Evolutionary conservation across 2,888 invertebrate species (phyloP).

Genomic region (Pyralis farinalis): DNA sequence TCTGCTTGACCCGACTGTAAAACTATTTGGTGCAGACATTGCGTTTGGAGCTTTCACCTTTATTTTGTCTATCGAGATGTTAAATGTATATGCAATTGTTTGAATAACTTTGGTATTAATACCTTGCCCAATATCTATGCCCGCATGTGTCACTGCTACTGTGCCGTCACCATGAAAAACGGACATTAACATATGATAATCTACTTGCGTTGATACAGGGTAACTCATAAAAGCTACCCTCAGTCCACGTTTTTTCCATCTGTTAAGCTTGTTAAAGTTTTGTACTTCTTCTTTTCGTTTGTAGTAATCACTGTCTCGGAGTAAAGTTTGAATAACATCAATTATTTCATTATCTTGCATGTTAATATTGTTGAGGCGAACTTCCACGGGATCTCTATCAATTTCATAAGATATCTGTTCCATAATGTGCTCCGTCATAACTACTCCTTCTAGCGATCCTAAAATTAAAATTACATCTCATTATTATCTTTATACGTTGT

Average conservation of each 20-base stretch:
- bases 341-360: constrained; percentile 59
- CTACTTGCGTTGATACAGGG: constrained; percentile 71
- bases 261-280: constrained; percentile 83
- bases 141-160: constrained; percentile 86
- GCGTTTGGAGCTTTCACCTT: constrained; percentile 83
- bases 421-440: constrained; percentile 83
- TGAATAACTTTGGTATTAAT: constrained; percentile 86
- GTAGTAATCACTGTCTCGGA: constrained; percentile 71
- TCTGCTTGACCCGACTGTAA: constrained; percentile 83
- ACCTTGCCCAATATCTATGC: constrained; percentile 91
- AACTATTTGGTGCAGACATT: constrained; percentile 82
- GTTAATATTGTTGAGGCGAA: constrained; percentile 56
- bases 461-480: constrained; percentile 13
- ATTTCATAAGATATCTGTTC: constrained; percentile 82
- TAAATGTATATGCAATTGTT: constrained; percentile 83
- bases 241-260: constrained; percentile 90
- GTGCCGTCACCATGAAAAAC: constrained; percentile 87
- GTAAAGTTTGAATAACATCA: constrained; percentile 39
- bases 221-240: constrained; percentile 86
- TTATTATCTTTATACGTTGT: too few species aligned
- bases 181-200: constrained; percentile 81
- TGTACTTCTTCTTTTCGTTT: constrained; percentile 75
- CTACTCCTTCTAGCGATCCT: constrained; percentile 84
- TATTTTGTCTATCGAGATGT: constrained; percentile 83
- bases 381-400: constrained; percentile 79